Conservation (phyloP, 2,113 vertebrate genomes). For the Tetrax tetrax region DNA sequence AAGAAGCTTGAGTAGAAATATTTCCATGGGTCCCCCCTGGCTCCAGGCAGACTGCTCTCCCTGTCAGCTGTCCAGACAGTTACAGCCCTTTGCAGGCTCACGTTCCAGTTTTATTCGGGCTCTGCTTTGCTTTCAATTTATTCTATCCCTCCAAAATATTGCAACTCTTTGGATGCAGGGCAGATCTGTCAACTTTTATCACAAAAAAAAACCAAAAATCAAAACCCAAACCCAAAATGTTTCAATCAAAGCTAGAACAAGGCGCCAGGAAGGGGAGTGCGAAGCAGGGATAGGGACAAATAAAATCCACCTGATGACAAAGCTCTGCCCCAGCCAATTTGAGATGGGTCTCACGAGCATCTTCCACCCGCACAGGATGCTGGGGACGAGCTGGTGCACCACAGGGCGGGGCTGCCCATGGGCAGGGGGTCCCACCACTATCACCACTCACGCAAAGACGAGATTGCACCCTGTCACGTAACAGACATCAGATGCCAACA, state of each 20-base stretch:
- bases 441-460: rapidly evolving
- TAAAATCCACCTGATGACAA: neutral
- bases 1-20: neutral
- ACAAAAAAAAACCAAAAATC: neutral
- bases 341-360: neutral
- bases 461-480: neutral
- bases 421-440: neutral
- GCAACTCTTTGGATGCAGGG: neutral
- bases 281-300: neutral
- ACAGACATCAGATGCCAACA: neutral
- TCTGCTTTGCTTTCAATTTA: neutral
- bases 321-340: neutral
- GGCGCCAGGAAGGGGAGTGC: neutral
- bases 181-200: neutral
- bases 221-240: neutral
- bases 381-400: rapidly evolving
- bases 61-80: neutral
- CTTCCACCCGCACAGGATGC: neutral
- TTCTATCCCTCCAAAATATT: neutral
- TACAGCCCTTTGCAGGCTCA: neutral
- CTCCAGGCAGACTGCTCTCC: neutral
- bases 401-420: rapidly evolving
- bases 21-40: neutral
- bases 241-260: neutral
- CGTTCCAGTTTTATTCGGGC: rapidly evolving